These are phyloP conservation scores for Pyrrhosoma nymphula DNA, from an alignment of 2,888 invertebrate genomes.

Conservation along the genomic window DNA sequence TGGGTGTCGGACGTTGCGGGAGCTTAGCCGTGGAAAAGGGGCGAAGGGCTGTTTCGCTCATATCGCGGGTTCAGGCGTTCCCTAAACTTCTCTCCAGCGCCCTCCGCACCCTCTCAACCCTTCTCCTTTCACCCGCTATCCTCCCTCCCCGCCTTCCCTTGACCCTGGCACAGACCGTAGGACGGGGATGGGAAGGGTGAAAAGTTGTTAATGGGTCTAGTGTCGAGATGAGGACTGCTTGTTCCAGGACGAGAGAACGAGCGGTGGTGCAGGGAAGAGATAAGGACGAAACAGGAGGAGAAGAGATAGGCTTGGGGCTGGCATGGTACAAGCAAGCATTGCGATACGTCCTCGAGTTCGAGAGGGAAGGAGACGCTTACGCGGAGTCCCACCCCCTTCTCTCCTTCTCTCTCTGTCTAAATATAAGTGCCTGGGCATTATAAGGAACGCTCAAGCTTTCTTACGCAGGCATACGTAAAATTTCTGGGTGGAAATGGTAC, in stretches of 20 bases:
- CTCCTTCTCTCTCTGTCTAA: background rate
- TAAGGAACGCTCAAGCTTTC: background rate
- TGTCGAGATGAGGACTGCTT: slow-evolving; percentile 30
- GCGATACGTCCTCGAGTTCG: background rate
- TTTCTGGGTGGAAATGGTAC: background rate
- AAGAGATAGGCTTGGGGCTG: background rate
- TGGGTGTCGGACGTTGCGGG: background rate
- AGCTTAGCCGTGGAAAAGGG: background rate
- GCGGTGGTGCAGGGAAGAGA: slow-evolving; percentile 28
- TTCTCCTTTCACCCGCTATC: background rate
- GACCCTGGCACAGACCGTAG: background rate
- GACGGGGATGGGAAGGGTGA: slow-evolving; percentile 28
- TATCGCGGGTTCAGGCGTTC: slow-evolving; percentile 49
- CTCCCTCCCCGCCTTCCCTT: background rate
- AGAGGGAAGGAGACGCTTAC: background rate
- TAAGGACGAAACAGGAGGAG: background rate
- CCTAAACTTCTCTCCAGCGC: background rate
- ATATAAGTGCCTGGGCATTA: background rate
- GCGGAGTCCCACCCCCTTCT: background rate
- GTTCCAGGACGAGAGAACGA: slow-evolving; percentile 2
- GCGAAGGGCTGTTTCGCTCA: background rate
- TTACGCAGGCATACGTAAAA: slow-evolving; percentile 3
- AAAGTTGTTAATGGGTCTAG: slow-evolving; percentile 41
- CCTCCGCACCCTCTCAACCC: background rate
- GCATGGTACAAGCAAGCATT: background rate